These are phyloP conservation scores for Zaprionus africanus DNA, from an alignment of 1,140 invertebrate genomes.

Conservation along the genomic window DNA sequence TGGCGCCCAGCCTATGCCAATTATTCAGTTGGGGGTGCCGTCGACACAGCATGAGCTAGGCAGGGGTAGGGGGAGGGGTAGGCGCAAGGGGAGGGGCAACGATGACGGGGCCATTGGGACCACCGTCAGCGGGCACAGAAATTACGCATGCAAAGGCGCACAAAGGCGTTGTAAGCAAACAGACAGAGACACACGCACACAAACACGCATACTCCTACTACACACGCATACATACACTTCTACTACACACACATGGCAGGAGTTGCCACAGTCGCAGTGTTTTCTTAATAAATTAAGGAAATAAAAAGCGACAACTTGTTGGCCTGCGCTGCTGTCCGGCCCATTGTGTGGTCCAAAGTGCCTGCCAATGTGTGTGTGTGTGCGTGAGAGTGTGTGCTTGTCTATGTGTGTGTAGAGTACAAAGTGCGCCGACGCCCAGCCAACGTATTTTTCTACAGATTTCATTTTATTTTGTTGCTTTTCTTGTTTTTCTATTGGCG, in stretches of 20 bases:
- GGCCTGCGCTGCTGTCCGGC: slow-evolving; percentile 42
- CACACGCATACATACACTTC: not conserved
- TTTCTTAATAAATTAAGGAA: slow-evolving; percentile 68
- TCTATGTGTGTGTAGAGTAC: slow-evolving; percentile 19
- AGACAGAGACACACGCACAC: slow-evolving; percentile 13
- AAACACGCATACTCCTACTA: not conserved
- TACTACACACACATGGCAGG: slow-evolving; percentile 8
- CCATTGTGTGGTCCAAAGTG: slow-evolving; percentile 24
- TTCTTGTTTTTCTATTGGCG: slow-evolving; percentile 23
- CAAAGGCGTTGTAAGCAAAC: slow-evolving; percentile 70
- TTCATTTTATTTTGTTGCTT: slow-evolving; percentile 39
- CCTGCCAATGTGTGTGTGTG: slow-evolving; percentile 4
- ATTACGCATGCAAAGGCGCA: slow-evolving; percentile 77
- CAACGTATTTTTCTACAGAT: slow-evolving; percentile 15
- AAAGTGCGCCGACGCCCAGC: slow-evolving; percentile 51
- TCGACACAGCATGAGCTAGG: slow-evolving; percentile 38
- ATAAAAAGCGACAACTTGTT: slow-evolving; percentile 48
- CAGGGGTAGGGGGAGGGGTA: slow-evolving; percentile 13
- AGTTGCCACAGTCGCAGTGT: slow-evolving; percentile 60
- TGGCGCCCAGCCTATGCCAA: slow-evolving; percentile 79
- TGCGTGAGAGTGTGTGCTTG: not conserved
- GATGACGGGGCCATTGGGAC: slow-evolving; percentile 51
- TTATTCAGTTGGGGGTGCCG: slow-evolving; percentile 80
- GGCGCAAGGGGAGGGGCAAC: not conserved
- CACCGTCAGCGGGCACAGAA: slow-evolving; percentile 58